Percentiles rank a stretch among this genome's conserved stretches.
These are phyloP conservation scores for Antitype chi DNA, from an alignment of 2,888 invertebrate genomes.

Conservation along the genomic window DNA sequence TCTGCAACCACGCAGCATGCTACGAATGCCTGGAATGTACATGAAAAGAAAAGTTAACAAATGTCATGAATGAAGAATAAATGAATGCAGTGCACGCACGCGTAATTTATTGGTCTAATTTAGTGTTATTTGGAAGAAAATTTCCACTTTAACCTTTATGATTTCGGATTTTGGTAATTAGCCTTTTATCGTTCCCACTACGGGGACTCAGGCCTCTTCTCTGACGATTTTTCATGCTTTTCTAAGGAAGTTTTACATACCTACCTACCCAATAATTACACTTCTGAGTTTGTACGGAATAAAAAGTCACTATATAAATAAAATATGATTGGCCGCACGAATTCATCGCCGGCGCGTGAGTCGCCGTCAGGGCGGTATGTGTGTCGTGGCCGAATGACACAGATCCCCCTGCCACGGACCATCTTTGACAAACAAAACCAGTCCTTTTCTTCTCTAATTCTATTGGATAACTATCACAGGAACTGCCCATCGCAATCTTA, in stretches of 20 bases:
- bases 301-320: constrained; percentile 41
- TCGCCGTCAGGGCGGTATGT: constrained; percentile 80
- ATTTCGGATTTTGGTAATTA: neutral
- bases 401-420: constrained; percentile 80
- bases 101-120: constrained; percentile 5
- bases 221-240: neutral
- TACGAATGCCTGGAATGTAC: constrained; percentile 79
- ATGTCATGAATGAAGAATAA: neutral
- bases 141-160: neutral
- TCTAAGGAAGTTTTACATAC: neutral
- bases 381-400: constrained; percentile 88
- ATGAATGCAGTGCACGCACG: constrained; percentile 34
- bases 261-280: neutral
- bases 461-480: constrained; percentile 59
- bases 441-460: constrained; percentile 74
- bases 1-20: constrained; percentile 81
- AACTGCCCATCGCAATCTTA: constrained; percentile 45
- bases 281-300: constrained; percentile 27
- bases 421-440: constrained; percentile 79
- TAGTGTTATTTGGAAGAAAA: constrained; percentile 3
- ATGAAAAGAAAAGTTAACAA: constrained; percentile 53
- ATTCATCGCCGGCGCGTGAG: constrained; percentile 78
- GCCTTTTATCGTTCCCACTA: too few relatives aligned
- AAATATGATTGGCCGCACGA: constrained; percentile 72
- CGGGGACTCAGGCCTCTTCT: too few relatives aligned